Evolutionary conservation across 2,888 invertebrate species (phyloP), one percentile per base, ranked within the genome.

Genomic region (Nomada hirtipes): DNA sequence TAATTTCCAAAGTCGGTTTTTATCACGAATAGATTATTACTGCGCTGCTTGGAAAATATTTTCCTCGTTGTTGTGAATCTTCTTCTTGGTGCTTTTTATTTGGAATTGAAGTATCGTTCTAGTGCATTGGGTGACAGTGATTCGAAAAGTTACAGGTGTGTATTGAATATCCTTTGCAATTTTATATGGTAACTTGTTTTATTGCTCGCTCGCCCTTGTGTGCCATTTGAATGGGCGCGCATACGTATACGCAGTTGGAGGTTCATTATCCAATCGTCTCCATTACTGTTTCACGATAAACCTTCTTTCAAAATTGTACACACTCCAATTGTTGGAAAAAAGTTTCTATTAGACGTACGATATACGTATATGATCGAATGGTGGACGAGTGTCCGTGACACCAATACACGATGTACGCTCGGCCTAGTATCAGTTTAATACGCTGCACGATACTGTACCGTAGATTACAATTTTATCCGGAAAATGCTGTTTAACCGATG

Each of bases 401-500:
- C 15, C 42, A 26, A 20, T 15, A 42, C 7, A 2, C 3, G 7
- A 47, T 55, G 13, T 26, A 52, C n/a, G 11, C 10, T 9, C 55
- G 44, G 50, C 59, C 13, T 42, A n/a, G 11, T 23, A 47, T 59
- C 69, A 3, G 7, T 50, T 65, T 52, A 44, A 42, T 11, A 10
- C 47, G 23, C 47, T 47, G 23, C 11, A 44, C 11, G 23, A n/a
- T 47, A 50, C 18, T 26, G n/a, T 61, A 29, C 4, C 53, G 20
- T 1, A 18, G 13, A 59, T 80, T 47, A 20, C 26, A 64, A 64
- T 50, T 76, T 59, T 20, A 36, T 63, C 42, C 26, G 72, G 26
- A 42, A 87, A 82, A 84, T 71, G 59, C 55, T 83, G 82, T 77
- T 84, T 82, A 80, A 26, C 61, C 72, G 74, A 50, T 72, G 73